Evolutionary conservation across 2,113 vertebrate genomes (phyloP), one percentile per base, ranked within the genome.

Genomic region (Xenopus laevis): DNA sequence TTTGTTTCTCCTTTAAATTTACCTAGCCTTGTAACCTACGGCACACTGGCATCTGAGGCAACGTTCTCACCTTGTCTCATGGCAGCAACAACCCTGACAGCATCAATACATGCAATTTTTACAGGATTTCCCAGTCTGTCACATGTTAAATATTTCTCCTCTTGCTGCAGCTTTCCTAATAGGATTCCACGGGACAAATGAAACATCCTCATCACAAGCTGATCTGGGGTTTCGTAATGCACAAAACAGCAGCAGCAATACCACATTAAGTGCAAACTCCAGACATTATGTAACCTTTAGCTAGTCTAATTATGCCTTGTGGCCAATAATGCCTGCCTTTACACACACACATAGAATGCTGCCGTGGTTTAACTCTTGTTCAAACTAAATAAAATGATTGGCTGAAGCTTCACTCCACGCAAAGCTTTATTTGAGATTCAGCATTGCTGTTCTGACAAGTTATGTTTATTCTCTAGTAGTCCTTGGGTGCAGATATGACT

Each of bases 261-360:
- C 33, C 33, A 40, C 33, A 40, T 40, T 40, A 40, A 40, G 33
- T 40, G 33, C 33, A 40, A 40, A 40, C 33, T 40, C 33, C 33
- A 65, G 63, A 65, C 63, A 65, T 65, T 65, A 65, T 47, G 63
- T 40, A 65, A 65, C 40, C 40, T 20, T 40, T 65, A 12, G 63
- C 40, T 20, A 45, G 33, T n/a, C 17, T 65, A 65, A 65, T 65
- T 65, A 65, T 46, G 9, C 17, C 63, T 45, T 65, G 63, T 65
- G 30, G 13, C 45, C n/a, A 65, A 65, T 40, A 20, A 65, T 65
- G 44, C n/a, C 61, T 46, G 63, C 63, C 7, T 65, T 46, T 27
- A 27, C 23, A 65, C 44, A 20, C 44, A 20, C 63, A 65, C 18
- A 18, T 7, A 40, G 33, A 17, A 65, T 46, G n/a, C n/a, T 46